phyloP scores from a whole-genome alignment of 2,113 vertebrate genomes.

The Neopipo cinnamomea region DNA sequence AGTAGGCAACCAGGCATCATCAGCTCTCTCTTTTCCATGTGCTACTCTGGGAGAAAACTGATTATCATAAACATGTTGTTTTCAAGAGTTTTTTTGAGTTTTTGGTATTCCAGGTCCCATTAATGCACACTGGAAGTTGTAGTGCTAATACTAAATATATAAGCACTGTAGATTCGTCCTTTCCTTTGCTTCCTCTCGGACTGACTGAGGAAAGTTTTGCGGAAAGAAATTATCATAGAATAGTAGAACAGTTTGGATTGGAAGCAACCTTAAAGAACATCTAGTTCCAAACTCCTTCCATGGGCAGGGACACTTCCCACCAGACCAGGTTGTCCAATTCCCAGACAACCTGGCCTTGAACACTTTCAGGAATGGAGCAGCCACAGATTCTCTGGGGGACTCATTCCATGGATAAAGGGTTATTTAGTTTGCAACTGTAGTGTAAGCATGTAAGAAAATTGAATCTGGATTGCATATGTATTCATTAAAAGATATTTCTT shows the following conservation, averaged over 20 bases:
- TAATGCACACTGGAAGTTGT: neutral
- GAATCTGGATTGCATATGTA: neutral
- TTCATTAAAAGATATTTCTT: neutral
- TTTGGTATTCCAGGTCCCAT: neutral
- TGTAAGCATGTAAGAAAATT: neutral
- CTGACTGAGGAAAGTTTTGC: rapidly evolving
- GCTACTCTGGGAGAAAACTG: neutral
- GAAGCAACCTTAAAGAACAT: neutral
- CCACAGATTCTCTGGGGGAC: neutral
- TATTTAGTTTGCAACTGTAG: neutral
- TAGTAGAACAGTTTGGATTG: neutral
- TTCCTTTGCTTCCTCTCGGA: neutral
- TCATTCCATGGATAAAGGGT: neutral
- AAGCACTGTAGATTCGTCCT: neutral
- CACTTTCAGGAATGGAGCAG: too few species aligned
- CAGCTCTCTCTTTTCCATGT: neutral
- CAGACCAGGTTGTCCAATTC: neutral
- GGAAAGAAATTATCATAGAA: neutral
- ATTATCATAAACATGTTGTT: neutral
- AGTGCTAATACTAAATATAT: neutral
- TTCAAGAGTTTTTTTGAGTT: neutral
- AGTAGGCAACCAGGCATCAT: neutral
- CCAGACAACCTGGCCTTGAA: too few species aligned
- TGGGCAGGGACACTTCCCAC: rapidly evolving
- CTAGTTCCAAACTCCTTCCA: neutral